Evolutionary conservation across 2,113 vertebrate genomes (phyloP).

Genomic region (Nannobrachium achirus): DNA sequence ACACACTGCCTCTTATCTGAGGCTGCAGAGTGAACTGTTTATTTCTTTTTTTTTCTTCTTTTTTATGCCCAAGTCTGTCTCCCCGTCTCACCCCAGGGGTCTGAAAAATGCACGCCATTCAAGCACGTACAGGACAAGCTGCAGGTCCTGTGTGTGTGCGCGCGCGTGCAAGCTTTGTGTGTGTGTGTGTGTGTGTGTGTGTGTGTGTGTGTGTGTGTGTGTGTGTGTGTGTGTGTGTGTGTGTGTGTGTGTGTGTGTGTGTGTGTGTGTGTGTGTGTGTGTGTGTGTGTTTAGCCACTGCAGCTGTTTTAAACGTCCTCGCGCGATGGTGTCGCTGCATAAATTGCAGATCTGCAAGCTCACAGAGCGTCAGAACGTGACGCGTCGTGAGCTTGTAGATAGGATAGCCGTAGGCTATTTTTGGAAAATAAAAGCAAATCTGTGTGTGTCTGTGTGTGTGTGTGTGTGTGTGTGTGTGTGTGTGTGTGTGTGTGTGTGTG

Average conservation of each 20-base stretch:
- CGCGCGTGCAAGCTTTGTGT: too few relatives aligned
- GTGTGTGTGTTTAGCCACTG: too few relatives aligned
- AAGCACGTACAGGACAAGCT: constrained; percentile 13
- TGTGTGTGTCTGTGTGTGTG: too few relatives aligned
- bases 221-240: neutral
- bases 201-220: neutral
- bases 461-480: neutral
- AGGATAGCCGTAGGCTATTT: too few relatives aligned
- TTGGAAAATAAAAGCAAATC: too few relatives aligned
- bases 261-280: neutral
- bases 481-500: constrained; percentile 1
- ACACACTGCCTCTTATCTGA: constrained; percentile 20
- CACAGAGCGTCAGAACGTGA: too few relatives aligned
- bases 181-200: neutral
- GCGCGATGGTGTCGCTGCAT: too few relatives aligned
- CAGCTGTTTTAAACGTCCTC: too few relatives aligned
- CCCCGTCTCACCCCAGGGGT: constrained; percentile 19
- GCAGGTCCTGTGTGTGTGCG: neutral
- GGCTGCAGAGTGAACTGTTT: constrained; percentile 11
- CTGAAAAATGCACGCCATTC: constrained; percentile 7
- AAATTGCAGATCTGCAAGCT: too few relatives aligned
- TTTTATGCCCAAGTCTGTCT: constrained; percentile 16
- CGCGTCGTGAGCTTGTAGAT: too few relatives aligned
- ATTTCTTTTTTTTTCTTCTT: neutral
- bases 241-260: too few relatives aligned